These are phyloP conservation scores for Agrochola lota DNA, from an alignment of 2,888 invertebrate genomes.

Conservation along the genomic window DNA sequence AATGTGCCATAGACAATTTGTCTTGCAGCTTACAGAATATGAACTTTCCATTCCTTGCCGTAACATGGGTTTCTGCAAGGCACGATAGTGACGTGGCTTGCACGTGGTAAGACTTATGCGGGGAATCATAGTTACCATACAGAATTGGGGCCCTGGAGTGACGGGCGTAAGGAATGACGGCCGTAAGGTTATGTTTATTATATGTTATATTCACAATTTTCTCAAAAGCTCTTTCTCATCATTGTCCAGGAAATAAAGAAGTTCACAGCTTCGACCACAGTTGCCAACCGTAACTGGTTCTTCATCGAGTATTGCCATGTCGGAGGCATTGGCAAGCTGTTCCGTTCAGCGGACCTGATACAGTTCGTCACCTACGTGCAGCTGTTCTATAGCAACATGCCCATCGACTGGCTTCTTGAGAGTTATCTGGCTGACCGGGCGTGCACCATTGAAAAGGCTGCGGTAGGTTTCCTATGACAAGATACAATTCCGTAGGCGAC, in stretches of 20 bases:
- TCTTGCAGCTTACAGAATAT: too few relatives aligned
- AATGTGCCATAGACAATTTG: too few relatives aligned
- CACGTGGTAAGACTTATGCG: too few relatives aligned
- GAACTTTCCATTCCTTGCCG: too few relatives aligned
- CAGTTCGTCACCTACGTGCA: slow-evolving; percentile 97
- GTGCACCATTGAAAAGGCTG: slow-evolving; percentile 95
- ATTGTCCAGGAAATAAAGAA: slow-evolving; percentile 78
- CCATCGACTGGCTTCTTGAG: slow-evolving; percentile 98
- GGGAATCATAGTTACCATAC: too few relatives aligned
- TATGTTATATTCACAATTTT: neutral
- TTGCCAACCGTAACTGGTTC: slow-evolving; percentile 94
- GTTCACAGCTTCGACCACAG: slow-evolving; percentile 71
- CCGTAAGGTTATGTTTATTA: too few relatives aligned
- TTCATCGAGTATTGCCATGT: slow-evolving; percentile 97
- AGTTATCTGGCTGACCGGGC: slow-evolving; percentile 96
- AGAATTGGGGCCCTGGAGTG: too few relatives aligned
- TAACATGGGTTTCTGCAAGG: too few relatives aligned
- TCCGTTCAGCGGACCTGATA: slow-evolving; percentile 96
- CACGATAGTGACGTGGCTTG: too few relatives aligned
- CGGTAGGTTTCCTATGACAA: slow-evolving; percentile 86
- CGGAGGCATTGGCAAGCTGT: slow-evolving; percentile 99
- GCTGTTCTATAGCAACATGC: slow-evolving; percentile 98
- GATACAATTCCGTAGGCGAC: neutral
- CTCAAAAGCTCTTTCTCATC: neutral
- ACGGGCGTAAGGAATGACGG: too few relatives aligned